Percentiles rank a stretch among this genome's conserved stretches.
Conservation (phyloP, 2,113 vertebrate genomes). For the Lonchura striata region DNA sequence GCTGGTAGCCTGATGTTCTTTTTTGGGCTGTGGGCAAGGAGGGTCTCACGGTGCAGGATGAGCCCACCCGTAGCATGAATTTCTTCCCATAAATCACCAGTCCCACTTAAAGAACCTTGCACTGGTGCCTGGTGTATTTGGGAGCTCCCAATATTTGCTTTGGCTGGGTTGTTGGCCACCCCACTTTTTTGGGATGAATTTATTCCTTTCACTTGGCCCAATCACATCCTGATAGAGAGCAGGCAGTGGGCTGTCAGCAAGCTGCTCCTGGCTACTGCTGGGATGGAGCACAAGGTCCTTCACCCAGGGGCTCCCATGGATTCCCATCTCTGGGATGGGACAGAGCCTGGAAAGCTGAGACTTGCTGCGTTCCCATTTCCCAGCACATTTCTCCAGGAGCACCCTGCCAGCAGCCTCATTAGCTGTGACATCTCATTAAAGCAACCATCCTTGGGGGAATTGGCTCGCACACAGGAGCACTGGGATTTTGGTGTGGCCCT, state of each 20-base stretch:
- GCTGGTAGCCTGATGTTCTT: neutral
- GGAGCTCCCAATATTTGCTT: neutral
- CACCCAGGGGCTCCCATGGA: neutral
- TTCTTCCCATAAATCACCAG: neutral
- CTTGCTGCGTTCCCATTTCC: neutral
- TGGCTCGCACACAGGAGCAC: neutral
- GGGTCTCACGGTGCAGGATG: neutral
- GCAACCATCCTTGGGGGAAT: neutral
- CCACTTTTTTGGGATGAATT: neutral
- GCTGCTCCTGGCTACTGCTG: neutral
- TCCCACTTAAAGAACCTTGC: neutral
- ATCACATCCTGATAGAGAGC: rapidly evolving
- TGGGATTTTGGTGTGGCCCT: neutral
- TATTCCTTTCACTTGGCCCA: neutral
- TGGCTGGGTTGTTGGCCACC: neutral
- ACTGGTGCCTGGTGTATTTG: rapidly evolving
- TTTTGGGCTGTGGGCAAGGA: neutral
- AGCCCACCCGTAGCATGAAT: neutral
- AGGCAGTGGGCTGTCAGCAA: neutral
- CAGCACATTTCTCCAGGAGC: neutral
- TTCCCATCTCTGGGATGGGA: neutral
- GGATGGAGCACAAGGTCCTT: neutral
- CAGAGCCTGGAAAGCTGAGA: neutral
- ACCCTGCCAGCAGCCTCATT: neutral
- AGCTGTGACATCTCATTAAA: slow-evolving; percentile 9